Base-by-base conservation (phyloP, 2,797 vertebrate species). In the Lepilemur ruficaudatus region DNA sequence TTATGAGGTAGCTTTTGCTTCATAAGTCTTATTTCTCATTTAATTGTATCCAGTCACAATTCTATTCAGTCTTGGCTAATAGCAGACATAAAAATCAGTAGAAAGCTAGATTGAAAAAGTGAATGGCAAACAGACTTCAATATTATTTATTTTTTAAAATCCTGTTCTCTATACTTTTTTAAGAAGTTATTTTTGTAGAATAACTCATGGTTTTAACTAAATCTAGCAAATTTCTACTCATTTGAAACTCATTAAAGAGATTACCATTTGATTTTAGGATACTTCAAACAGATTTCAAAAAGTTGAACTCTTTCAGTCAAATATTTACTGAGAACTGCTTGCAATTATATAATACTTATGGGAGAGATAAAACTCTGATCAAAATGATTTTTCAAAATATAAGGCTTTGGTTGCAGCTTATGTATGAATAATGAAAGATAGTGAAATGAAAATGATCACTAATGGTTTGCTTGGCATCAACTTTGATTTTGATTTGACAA, bases 221-320 rank as follows among this genome's bases (percentile, higher is more conserved):
- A 65, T 79, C 30, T 94, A 70, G 11, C 2, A 61, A 41, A 20
- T 32, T 86, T 80, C 20, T 7, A 32, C 11, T 86, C 28, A 70
- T 93, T 52, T 48, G n/a, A 78, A 83, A 83, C 15, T 67, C 41
- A 52, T 79, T 78, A 41, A 57, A 90, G 35, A 75, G 2, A 46
- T 86, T 78, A 20, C 0, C 4, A 91, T 84, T 69, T 89, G 46
- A 35, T 76, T 92, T 63, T 73, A 52, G 50, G 14, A 90, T 7
- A 88, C 28, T 73, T 93, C 38, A 69, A 91, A 94, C 14, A 72
- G 65, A 86, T 86, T 85, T 97, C 13, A 83, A 91, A 30, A 73
- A 67, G 4, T 87, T 91, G 55, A 83, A 4, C 28, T 65, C 8
- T 59, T 94, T 95, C 23, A 85, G 5, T 63, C 25, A 73, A 91